Conservation (phyloP, 1,140 invertebrate species). For the Drepana arcuata region DNA sequence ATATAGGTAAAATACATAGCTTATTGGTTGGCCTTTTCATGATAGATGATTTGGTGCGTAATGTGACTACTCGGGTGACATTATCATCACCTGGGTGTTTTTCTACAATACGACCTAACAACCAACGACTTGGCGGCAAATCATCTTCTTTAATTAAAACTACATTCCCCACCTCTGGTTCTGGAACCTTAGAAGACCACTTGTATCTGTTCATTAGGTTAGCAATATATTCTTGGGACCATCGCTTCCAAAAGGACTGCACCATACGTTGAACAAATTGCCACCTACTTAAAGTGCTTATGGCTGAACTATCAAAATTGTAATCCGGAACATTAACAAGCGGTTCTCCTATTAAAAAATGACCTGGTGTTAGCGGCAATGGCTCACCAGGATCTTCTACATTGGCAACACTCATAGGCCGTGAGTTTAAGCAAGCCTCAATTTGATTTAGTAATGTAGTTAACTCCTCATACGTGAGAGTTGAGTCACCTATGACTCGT, state of each 20-base stretch:
- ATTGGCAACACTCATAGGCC: background rate
- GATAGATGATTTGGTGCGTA: no score
- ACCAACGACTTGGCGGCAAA: no score
- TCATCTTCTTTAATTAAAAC: no score
- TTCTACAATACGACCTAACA: no score
- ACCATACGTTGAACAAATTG: background rate
- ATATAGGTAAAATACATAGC: no score
- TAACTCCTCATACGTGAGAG: constrained; percentile 19
- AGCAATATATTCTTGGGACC: background rate
- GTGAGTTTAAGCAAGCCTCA: background rate
- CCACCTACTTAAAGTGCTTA: no score
- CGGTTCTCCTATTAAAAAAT: background rate
- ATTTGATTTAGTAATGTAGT: background rate
- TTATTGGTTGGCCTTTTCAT: no score
- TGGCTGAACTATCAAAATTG: background rate
- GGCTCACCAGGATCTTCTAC: background rate
- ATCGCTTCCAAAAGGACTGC: background rate
- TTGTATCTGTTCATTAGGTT: no score
- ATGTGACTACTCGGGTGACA: no score
- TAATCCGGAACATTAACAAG: background rate
- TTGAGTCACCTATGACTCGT: constrained; percentile 13
- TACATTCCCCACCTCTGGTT: no score
- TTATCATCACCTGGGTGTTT: no score
- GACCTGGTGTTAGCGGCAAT: background rate
- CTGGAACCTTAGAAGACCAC: no score